Base-by-base conservation (phyloP, 2,797 vertebrate species). In the Chelon auratus region DNA sequence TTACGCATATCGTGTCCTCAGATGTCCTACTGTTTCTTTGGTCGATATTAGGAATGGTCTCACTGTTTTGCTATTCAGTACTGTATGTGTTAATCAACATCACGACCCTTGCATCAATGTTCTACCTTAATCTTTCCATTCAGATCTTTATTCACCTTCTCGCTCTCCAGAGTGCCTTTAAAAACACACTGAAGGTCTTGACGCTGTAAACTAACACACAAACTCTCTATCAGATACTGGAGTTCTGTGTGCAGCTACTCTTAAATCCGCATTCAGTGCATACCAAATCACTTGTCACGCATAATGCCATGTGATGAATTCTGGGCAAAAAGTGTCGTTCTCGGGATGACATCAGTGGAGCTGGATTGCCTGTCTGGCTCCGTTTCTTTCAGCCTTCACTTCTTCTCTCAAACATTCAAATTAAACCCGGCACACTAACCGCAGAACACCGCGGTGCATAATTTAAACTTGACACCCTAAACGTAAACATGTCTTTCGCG, bases 401-500 rank as follows among this genome's bases (percentile, higher is more conserved):
- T 73, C 75, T 68, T 82, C 69, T 72, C 81, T 69, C 82, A 89
- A 89, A 91, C 83, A 80, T 80, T 78, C 81, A 91, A 92, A 92
- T 92, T 89, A 89, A 78, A 87, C 10, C 73, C 53, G 86, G 74
- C 89, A 87, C 68, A 50, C 71, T 68, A 69, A 90, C 90, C 88
- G 61, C 87, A 87, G 86, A 85, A 82, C 78, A 75, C 88, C 39
- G 62, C 79, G 43, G 89, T 63, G 82, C 86, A 82, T 90, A 85
- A 93, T 92, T 92, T 89, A 88, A 91, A 90, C 88, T 86, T 83
- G 91, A 93, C 92, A 92, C 91, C 83, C 75, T 83, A 55, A 90
- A 89, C 53, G 69, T 92, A 92, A 93, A 92, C 91, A 91, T 57
- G 68, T 91, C 90, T 90, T 83, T 92, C 77, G 71, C 84, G 86